phyloP scores from a whole-genome alignment of 1,140 invertebrate genomes.

The Pteromalus puparum region DNA sequence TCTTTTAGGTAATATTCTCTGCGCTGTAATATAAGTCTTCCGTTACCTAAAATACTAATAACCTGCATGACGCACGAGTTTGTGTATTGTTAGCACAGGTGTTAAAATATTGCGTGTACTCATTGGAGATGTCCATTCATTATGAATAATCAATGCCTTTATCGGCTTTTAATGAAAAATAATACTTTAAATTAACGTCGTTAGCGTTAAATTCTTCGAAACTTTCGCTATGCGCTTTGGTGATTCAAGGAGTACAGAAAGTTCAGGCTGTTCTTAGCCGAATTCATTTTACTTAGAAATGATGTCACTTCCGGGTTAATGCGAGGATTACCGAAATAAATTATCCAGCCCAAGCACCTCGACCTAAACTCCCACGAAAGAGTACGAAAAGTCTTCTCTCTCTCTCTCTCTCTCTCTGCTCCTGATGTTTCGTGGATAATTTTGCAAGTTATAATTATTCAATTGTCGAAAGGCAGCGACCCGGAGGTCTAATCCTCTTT shows the following conservation, averaged over 20 bases:
- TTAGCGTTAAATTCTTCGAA: neutral
- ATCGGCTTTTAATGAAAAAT: too few relatives aligned
- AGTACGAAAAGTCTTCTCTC: neutral
- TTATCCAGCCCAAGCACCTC: neutral
- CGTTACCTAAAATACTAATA: neutral
- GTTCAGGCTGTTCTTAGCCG: constrained; percentile 6
- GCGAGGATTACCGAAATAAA: constrained; percentile 28
- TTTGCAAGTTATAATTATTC: neutral
- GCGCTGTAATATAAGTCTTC: neutral
- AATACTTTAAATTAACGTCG: too few relatives aligned
- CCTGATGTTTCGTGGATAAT: neutral
- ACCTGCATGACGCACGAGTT: neutral
- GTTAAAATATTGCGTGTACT: neutral
- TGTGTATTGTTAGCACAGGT: neutral
- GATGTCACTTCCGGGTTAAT: constrained; percentile 30
- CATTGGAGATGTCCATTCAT: too few relatives aligned
- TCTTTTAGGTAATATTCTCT: neutral
- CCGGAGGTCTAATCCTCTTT: neutral
- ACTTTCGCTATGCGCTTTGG: neutral
- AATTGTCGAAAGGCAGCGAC: neutral
- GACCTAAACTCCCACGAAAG: neutral
- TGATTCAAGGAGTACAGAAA: neutral
- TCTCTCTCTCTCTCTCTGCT: too few relatives aligned
- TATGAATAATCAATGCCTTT: too few relatives aligned
- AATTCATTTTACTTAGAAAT: constrained; percentile 24